Conservation (phyloP, 2,888 invertebrate genomes). For the Chrysina gloriosa region DNA sequence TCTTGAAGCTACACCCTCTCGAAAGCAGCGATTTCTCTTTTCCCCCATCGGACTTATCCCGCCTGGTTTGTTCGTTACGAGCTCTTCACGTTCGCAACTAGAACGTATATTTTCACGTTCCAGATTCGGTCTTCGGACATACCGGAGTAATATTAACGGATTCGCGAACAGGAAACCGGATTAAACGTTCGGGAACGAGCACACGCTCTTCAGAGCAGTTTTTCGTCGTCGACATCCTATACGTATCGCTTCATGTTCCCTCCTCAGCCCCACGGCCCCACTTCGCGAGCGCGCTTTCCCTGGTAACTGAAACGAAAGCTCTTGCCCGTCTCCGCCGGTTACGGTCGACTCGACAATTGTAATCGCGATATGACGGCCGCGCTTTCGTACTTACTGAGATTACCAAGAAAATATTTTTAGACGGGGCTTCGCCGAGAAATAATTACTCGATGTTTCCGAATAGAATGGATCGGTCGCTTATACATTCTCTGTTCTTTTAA, state of each 20-base stretch:
- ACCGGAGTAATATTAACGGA: too few relatives aligned
- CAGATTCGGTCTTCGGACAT: too few relatives aligned
- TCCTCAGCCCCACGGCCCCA: too few relatives aligned
- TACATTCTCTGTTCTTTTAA: not conserved
- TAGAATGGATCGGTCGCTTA: not conserved
- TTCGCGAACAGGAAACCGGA: not conserved
- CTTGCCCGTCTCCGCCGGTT: not conserved
- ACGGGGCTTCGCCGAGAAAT: not conserved
- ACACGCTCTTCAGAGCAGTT: not conserved
- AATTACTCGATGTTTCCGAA: constrained; percentile 12
- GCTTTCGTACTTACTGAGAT: constrained; percentile 5
- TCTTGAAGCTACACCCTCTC: too few relatives aligned
- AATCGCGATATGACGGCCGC: constrained; percentile 1
- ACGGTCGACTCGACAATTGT: not conserved
- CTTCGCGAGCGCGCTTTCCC: not conserved
- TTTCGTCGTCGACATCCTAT: not conserved
- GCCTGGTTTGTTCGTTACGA: too few relatives aligned
- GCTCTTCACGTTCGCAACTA: too few relatives aligned
- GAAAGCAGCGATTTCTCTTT: too few relatives aligned
- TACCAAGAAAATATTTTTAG: not conserved
- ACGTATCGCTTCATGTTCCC: not conserved
- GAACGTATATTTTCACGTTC: too few relatives aligned
- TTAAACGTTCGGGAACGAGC: not conserved
- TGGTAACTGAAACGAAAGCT: not conserved
- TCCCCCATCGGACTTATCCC: too few relatives aligned